Base-by-base conservation (phyloP, 2,888 invertebrate species). In the Drosophila kanekoi region DNA sequence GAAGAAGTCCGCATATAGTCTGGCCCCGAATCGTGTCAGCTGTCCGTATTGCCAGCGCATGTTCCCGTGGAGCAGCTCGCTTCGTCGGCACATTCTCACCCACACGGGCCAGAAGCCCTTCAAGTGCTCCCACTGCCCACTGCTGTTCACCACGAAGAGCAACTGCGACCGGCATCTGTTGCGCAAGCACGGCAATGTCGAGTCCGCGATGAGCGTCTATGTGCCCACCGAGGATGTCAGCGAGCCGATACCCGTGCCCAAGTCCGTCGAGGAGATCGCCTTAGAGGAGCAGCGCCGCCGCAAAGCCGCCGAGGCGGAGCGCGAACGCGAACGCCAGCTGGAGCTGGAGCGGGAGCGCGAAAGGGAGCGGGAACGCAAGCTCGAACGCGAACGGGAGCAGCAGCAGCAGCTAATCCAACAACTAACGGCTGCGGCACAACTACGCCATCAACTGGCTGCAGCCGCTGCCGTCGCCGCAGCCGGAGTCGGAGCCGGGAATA, bases 51-150 rank as follows among this genome's bases (percentile, higher is more conserved):
- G 99, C 92, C 95, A 96, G 83, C 94, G 98, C 41, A 97, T 97
- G 91, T 99, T 99, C 92, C 98, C 99, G 0, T 99, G 99, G 99
- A 97, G 97, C 0, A 98, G 98, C 32, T 98, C 98, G 0, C 93
- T 99, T 28, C 95, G 98, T n/a, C 95, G 99, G 10, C 99, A 99
- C 92, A 96, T 99, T 38, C 82, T 93, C 6, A 99, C 99, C 0
- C 99, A 99, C 91, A 99, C 98, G 0, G 98, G 97, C 2, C 98
- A 98, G 91, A 99, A 99, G 90, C 99, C 99, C 0, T 99, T 96
- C 93, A 97, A 98, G 90, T 99, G 99, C 92, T 96, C 97, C 0
- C 96, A 97, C 89, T 99, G 99, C 91, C 96, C 97, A 0, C 94
- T 98, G 9, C 95, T 98, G 1, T 99, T 99, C 92, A 99, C 98